Evolutionary conservation across 2,797 vertebrate genomes (phyloP), one percentile per base, ranked within the genome.

Genomic region (Bradypus variegatus): DNA sequence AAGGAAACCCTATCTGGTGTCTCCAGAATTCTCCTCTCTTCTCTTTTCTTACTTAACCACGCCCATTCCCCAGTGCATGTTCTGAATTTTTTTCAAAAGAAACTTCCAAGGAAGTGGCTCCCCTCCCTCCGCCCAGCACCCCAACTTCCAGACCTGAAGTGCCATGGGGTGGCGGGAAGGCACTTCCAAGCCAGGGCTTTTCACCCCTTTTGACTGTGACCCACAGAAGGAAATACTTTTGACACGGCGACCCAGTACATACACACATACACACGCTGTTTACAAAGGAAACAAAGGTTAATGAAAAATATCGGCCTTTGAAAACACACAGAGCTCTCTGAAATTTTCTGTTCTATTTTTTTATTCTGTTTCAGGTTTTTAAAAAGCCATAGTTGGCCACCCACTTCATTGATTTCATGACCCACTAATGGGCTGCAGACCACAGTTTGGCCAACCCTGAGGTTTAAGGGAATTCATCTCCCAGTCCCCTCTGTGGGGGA

Each of bases 21-120:
- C 80, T 77, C 38, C 16, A 23, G 6, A 7, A 65, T 29, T 33
- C 77, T 29, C 25, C 77, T 29, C 25, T 89, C 25, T 25, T 69
- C 48, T 64, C 15, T 86, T 55, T 77, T 64, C 16, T 18, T 77
- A 53, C 62, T 14, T 76, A 73, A 48, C 48, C 62, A 70, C 29
- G 55, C 45, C 58, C 38, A 58, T 67, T 73, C 93, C 93, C 91
- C 58, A 41, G 58, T 88, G 93, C 90, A 50, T 86, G 69, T 95
- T 93, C 95, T 75, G 55, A 86, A 41, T 53, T 96, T 96, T 97
- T 92, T 93, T 96, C 2, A 14, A 76, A 96, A 95, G 82, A 73
- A 90, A 83, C 91, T 96, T 4, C 38, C 27, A 81, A 53, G 90
- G 2, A 85, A 58, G 12, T 16, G 53, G 50, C 11, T 53, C 41